Percentiles rank a stretch among this genome's conserved stretches.
Conservation (phyloP, 2,888 invertebrate species). For the Melinaea marsaeus region DNA sequence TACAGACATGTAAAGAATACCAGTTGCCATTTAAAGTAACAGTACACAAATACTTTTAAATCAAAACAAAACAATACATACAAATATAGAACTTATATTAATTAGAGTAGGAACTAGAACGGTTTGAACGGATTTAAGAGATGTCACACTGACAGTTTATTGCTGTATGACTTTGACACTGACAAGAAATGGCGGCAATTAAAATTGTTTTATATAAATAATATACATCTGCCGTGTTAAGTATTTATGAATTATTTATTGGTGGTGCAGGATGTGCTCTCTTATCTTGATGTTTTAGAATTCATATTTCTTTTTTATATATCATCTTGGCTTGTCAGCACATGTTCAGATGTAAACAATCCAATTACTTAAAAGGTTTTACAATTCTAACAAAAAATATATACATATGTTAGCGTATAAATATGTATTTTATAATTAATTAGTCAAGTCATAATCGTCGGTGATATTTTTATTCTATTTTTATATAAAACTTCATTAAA, state of each 20-base stretch:
- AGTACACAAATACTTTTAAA: not conserved
- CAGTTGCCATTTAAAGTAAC: too few relatives aligned
- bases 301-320: not conserved
- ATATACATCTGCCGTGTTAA: slow-evolving; percentile 27
- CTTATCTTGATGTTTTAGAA: slow-evolving; percentile 21
- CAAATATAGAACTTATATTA: not conserved
- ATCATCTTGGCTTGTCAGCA: slow-evolving; percentile 4
- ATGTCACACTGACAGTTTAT: slow-evolving; percentile 7
- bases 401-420: too few relatives aligned
- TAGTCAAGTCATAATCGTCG: too few relatives aligned
- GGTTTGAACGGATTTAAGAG: not conserved
- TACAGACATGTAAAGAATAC: too few relatives aligned
- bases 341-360: not conserved
- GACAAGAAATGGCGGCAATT: slow-evolving; percentile 21
- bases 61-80: not conserved
- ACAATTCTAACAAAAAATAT: too few relatives aligned
- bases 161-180: slow-evolving; percentile 5
- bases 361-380: not conserved
- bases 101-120: not conserved
- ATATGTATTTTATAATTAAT: too few relatives aligned
- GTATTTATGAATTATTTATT: slow-evolving; percentile 29
- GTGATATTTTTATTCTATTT: too few relatives aligned
- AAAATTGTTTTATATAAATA: slow-evolving; percentile 27
- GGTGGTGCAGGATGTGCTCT: slow-evolving; percentile 27
- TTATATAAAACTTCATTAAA: too few relatives aligned